Base-by-base conservation (phyloP, 2,797 vertebrate species). In the Borostomias antarcticus region DNA sequence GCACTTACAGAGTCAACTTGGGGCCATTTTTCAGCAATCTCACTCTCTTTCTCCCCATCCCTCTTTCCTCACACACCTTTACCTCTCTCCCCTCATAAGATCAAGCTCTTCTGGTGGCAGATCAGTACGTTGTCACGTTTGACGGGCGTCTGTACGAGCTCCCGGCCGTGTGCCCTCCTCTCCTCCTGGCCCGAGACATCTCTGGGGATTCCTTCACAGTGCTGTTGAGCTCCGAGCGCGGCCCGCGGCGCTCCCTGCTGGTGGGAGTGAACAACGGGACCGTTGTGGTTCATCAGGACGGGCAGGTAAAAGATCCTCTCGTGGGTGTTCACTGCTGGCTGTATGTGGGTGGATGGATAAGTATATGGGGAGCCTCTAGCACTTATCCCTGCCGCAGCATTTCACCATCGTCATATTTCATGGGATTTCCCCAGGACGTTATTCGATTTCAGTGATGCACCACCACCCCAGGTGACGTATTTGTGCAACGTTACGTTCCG, bases 71-170 rank as follows among this genome's bases (percentile, higher is more conserved):
- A 17, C 5, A 21, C 25, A 21, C 19, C 9, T 23, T 5, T 21
- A 6, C 48, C 23, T 51, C 9, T 11, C 19, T 51, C 19, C 23
- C 48, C 21, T 45, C 40, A 3, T 52, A 58, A 96, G 95, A 95
- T 80, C 91, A 93, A 48, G 92, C 94, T 7, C 37, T 95, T 70
- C 57, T 96, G 78, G 91, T 95, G 0, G 88, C 91, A 0, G 85
- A 85, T 72, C 91, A 92, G 81, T 93, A 93, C 45, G 30, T 92
- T 5, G 88, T 94, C 76, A 94, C 94, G 0, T 96, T 95, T 47
- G 94, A 95, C 1, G 93, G 94, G 5, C 89, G 67, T 66, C 79
- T 95, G 37, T 90, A 89, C 21, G 89, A 92, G 75, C 83, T 95
- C 3, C 82, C 87, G 4, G 71, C 74, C n/a, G 77, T 66, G 10